Evolutionary conservation across 1,140 invertebrate genomes (phyloP).

Genomic region (Zaprionus kolodkinae): DNA sequence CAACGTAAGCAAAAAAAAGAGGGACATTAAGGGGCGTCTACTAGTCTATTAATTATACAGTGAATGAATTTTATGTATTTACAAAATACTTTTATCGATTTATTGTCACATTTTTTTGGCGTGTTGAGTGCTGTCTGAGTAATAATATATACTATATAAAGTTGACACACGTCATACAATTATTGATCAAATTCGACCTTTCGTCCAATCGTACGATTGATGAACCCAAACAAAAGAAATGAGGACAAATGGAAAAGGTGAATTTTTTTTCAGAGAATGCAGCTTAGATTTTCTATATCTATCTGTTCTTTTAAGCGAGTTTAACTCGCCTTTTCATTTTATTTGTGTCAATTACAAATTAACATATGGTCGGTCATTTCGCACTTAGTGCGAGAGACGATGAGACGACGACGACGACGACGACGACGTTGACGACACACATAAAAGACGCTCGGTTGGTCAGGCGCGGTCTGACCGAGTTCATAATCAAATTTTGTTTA

Average conservation of each 20-base stretch:
- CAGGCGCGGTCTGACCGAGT: conserved; percentile 15
- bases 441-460: conserved; percentile 24
- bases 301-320: not conserved
- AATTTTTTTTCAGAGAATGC: not conserved
- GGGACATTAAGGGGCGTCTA: conserved; percentile 21
- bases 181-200: conserved; percentile 26
- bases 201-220: not conserved
- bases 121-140: not conserved
- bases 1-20: not conserved
- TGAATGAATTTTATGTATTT: conserved; percentile 2
- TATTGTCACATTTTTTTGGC: conserved; percentile 23
- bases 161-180: conserved; percentile 11
- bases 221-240: not conserved
- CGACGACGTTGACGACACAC: conserved; percentile 4
- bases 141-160: not conserved
- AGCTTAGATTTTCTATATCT: conserved; percentile 2
- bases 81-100: conserved; percentile 22
- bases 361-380: conserved; percentile 53
- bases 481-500: conserved; percentile 53
- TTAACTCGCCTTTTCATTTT: conserved; percentile 30
- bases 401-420: conserved; percentile 3
- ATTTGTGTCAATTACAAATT: conserved; percentile 70
- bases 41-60: not conserved
- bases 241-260: not conserved
- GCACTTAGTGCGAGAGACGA: conserved; percentile 30